These are phyloP conservation scores for Pheosia gnoma DNA, from an alignment of 2,888 invertebrate genomes.

Conservation along the genomic window DNA sequence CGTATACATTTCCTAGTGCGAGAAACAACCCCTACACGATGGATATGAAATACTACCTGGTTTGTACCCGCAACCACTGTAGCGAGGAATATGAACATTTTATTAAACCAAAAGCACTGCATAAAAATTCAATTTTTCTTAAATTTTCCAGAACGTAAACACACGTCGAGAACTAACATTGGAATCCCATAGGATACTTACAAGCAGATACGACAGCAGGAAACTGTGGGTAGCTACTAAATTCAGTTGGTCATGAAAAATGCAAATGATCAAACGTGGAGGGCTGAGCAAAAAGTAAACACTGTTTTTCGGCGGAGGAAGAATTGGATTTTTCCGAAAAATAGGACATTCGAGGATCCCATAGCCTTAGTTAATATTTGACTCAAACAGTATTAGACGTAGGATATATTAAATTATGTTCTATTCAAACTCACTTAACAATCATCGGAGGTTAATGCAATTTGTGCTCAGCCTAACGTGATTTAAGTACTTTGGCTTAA, in stretches of 20 bases:
- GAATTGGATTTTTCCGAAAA: conserved; percentile 20
- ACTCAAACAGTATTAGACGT: not conserved
- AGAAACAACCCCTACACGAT: not conserved
- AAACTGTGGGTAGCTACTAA: conserved; percentile 43
- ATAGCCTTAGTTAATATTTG: not conserved
- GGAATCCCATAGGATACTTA: conserved; percentile 39
- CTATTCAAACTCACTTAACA: conserved; percentile 21
- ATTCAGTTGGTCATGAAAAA: conserved; percentile 49
- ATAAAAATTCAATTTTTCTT: conserved; percentile 37
- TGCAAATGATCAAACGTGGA: conserved; percentile 44
- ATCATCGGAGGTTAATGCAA: conserved; percentile 35
- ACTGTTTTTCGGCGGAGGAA: conserved; percentile 21
- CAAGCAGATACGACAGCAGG: conserved; percentile 34
- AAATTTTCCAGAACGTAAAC: conserved; percentile 30
- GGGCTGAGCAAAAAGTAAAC: conserved; percentile 30
- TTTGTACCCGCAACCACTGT: not conserved
- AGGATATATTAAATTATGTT: not conserved
- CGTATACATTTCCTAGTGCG: too few relatives aligned
- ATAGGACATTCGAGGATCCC: conserved; percentile 12
- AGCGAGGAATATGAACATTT: not conserved
- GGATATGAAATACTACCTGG: not conserved
- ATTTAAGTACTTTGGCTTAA: conserved; percentile 5
- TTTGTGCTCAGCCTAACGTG: conserved; percentile 21
- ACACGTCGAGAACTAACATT: conserved; percentile 28
- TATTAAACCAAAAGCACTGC: conserved; percentile 18